These are phyloP conservation scores for Rhodeus uyekii DNA, from an alignment of 2,797 vertebrate species.

Conservation along the genomic window DNA sequence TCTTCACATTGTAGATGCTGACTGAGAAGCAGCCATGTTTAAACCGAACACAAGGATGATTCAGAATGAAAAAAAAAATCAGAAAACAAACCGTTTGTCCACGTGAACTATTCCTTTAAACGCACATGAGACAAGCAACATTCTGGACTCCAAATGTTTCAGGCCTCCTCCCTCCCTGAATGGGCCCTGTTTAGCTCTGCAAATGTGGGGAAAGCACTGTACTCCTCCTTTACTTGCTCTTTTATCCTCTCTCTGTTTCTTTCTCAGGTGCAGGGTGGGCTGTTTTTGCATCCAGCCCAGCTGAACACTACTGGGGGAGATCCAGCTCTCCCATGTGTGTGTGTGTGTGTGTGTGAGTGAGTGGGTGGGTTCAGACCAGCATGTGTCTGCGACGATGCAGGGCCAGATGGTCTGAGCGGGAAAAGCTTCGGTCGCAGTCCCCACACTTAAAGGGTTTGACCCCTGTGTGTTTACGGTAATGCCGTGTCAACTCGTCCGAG, in stretches of 20 bases:
- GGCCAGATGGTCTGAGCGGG: conserved; percentile 97
- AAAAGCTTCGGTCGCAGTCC: conserved; percentile 99
- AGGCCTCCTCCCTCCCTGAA: conserved; percentile 37
- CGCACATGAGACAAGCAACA: conserved; percentile 27
- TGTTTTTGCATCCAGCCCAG: conserved; percentile 86
- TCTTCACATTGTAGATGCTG: conserved; percentile 80
- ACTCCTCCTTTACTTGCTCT: conserved; percentile 63
- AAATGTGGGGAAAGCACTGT: conserved; percentile 56
- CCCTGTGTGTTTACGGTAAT: conserved; percentile 99
- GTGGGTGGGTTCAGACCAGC: conserved; percentile 90
- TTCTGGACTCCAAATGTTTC: conserved; percentile 39
- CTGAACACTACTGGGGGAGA: conserved; percentile 90
- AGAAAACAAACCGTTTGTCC: conserved; percentile 56
- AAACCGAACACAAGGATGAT: conserved; percentile 61
- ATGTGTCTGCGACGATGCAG: conserved; percentile 97
- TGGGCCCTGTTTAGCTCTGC: conserved; percentile 73
- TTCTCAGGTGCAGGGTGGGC: conserved; percentile 58
- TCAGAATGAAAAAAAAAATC: conserved; percentile 53
- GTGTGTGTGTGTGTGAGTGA: conserved; percentile 32
- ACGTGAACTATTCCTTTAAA: conserved; percentile 65
- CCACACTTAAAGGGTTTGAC: conserved; percentile 99
- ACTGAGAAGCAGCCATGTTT: conserved; percentile 69
- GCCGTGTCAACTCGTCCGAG: conserved; percentile 97
- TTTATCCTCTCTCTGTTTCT: conserved; percentile 64
- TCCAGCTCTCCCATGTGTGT: conserved; percentile 81